Conservation (phyloP, 1,140 invertebrate species). For the Yoshiicerus persimilis region DNA sequence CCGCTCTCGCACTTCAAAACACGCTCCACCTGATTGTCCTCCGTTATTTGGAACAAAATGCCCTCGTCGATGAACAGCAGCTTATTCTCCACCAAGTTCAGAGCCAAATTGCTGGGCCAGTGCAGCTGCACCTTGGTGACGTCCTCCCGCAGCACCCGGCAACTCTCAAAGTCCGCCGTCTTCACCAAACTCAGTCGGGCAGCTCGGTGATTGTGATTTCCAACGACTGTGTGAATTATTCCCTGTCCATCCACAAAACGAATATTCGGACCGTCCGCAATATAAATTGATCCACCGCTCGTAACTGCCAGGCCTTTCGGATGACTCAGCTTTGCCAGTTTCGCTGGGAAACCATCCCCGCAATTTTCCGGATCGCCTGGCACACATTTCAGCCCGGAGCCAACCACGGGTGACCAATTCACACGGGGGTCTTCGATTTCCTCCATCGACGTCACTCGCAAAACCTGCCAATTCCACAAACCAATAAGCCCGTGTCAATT, state of each 20-base stretch:
- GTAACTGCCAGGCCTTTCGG: conserved; percentile 92
- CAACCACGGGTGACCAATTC: conserved; percentile 87
- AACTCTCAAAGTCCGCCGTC: conserved; percentile 46
- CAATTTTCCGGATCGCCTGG: conserved; percentile 86
- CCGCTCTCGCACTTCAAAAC: conserved; percentile 75
- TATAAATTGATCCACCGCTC: conserved; percentile 87
- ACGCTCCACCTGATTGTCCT: conserved; percentile 76
- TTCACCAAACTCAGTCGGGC: conserved; percentile 23
- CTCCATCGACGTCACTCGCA: conserved; percentile 71
- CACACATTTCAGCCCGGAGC: conserved; percentile 86
- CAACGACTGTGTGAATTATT: conserved; percentile 91
- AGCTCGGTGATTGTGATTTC: conserved; percentile 81
- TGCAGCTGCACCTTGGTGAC: conserved; percentile 71
- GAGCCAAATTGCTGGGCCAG: conserved; percentile 90
- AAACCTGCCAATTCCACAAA: conserved; percentile 56
- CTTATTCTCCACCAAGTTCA: conserved; percentile 90
- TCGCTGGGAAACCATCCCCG: conserved; percentile 88
- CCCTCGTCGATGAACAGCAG: conserved; percentile 94
- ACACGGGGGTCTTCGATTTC: conserved; percentile 77
- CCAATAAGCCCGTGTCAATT: not conserved
- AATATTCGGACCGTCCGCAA: conserved; percentile 91
- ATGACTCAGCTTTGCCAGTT: conserved; percentile 86
- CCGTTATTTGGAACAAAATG: conserved; percentile 86
- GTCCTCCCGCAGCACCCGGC: conserved; percentile 39
- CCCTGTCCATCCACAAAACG: conserved; percentile 84